Conservation (phyloP, 2,797 vertebrate genomes). For the Taenioides sp. region DNA sequence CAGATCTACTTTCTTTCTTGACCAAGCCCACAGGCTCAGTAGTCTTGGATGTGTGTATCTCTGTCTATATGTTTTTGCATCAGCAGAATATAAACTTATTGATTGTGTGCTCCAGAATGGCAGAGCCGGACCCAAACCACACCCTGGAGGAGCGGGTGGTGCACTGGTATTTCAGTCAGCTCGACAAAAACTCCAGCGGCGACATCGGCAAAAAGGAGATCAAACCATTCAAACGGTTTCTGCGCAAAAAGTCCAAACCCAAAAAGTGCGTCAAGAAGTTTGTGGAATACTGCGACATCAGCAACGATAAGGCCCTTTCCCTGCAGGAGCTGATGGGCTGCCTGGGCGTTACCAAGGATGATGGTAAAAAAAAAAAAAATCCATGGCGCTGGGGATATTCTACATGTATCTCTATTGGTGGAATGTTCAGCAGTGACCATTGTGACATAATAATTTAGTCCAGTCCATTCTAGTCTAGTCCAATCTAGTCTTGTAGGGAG, state of each 20-base stretch:
- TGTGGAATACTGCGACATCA: constrained; percentile 93
- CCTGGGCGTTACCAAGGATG: constrained; percentile 90
- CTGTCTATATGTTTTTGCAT: neutral
- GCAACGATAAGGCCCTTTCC: constrained; percentile 90
- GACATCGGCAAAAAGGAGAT: constrained; percentile 98
- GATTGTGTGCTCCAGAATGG: constrained; percentile 73
- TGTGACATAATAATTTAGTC: too few species aligned
- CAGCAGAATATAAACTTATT: neutral
- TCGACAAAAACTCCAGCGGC: constrained; percentile 92
- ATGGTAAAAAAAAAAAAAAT: constrained; percentile 63
- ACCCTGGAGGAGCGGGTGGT: constrained; percentile 95
- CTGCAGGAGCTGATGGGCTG: constrained; percentile 94
- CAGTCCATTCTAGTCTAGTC: too few species aligned
- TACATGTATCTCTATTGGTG: neutral
- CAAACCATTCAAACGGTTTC: constrained; percentile 93
- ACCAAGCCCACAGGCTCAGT: neutral
- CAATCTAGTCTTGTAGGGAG: too few species aligned
- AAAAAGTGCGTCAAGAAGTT: constrained; percentile 98
- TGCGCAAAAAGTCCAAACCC: constrained; percentile 95
- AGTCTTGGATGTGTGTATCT: neutral
- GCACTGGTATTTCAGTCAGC: constrained; percentile 94
- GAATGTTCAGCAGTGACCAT: too few species aligned
- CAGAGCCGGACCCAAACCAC: constrained; percentile 93
- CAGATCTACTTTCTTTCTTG: neutral
- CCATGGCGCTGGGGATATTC: neutral